A percentile compares a stretch with the other conserved stretches of the same genome.
Evolutionary conservation across 1,140 invertebrate species (phyloP).

Genomic region (Thereuonema tuberculata): DNA sequence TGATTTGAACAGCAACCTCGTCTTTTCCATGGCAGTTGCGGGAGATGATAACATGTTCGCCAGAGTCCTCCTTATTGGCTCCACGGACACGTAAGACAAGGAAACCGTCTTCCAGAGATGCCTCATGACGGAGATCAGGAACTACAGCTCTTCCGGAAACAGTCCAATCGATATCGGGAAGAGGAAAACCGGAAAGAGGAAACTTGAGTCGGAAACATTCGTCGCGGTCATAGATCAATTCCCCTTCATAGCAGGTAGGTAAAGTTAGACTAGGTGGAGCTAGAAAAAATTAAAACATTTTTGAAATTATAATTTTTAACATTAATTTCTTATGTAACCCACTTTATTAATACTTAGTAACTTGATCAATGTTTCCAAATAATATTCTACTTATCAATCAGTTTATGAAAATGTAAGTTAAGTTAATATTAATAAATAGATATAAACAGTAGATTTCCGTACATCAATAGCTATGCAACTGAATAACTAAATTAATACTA

Average conservation of each 20-base stretch:
- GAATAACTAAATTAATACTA: no score
- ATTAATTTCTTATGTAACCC: no score
- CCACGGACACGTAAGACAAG: not conserved
- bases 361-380: no score
- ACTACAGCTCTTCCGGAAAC: conserved; percentile 58
- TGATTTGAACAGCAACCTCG: no score
- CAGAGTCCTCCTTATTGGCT: not conserved
- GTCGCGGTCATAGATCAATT: conserved; percentile 70
- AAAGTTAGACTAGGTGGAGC: conserved; percentile 62
- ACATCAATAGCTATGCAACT: no score
- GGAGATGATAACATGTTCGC: not conserved
- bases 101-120: not conserved
- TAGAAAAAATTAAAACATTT: conserved; percentile 23
- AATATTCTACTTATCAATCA: no score
- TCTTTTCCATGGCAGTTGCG: no score
- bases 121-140: conserved; percentile 9
- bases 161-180: conserved; percentile 66
- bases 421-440: no score
- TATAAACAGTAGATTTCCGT: no score
- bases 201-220: conserved; percentile 77
- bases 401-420: no score
- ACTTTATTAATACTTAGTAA: no score
- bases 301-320: no score
- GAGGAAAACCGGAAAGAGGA: conserved; percentile 72
- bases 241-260: conserved; percentile 70